Base-by-base conservation (phyloP, 2,888 invertebrate species). In the Saturnia pavonia region DNA sequence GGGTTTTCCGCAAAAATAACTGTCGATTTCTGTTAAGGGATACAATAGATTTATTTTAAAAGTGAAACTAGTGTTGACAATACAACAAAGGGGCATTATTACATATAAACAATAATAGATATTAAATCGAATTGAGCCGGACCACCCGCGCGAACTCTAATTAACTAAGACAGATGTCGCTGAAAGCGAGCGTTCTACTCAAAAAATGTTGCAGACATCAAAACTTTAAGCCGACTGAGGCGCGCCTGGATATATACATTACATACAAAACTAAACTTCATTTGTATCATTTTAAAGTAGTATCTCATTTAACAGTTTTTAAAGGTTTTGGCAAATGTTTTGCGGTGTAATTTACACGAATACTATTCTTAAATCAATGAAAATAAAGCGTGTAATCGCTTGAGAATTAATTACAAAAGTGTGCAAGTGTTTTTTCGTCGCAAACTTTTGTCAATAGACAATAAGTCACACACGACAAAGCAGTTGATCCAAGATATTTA, bases 171-270 rank as follows among this genome's bases (percentile, higher is more conserved):
- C 91, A 92, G 91, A 92, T 93, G 93, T 88, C 86, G 81, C 85
- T 76, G 88, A 91, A 90, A 91, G 87, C 85, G 89, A 91, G 88
- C 77, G 84, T 83, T 81, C 76, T 77, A 82, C 79, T 82, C 77
- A 76, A 91, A 91, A 91, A 91, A 87, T 82, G 57, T 83, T 81
- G 79, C 82, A 78, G 85, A 91, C 92, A 86, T 92, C 92, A 91
- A 91, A 91, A 91, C 88, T 92, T 87, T 91, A 87, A 88, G 91
- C 92, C 92, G 92, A 88, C 88, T 87, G 90, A 92, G 34, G 34
- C 34, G 14, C 25, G 14, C 25, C 3, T 1, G 11, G 3, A 14
- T 25, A 0, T 25, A 25, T 57, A 48, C 40, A 71, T 78, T 75
- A 34, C 72, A 73, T 73, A 7, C 42, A 0, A 77, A 69, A 67